Conservation (phyloP, 2,888 invertebrate species). For the Protophormia terraenovae region DNA sequence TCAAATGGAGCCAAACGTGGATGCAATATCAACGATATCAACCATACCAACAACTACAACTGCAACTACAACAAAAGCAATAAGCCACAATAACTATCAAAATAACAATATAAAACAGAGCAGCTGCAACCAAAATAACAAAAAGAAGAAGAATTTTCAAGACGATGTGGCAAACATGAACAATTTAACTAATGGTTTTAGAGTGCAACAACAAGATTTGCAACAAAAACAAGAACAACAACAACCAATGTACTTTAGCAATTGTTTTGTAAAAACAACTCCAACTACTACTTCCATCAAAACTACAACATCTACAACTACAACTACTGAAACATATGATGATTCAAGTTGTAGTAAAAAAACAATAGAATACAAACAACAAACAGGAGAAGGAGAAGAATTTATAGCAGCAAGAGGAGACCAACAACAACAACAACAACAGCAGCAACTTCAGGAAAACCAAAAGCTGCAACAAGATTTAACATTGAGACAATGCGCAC, state of each 20-base stretch:
- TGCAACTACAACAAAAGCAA: conserved; percentile 21
- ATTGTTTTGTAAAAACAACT: conserved; percentile 45
- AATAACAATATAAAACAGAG: conserved; percentile 41
- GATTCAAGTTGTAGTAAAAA: conserved; percentile 23
- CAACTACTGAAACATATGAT: conserved; percentile 27
- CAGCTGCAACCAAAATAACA: conserved; percentile 28
- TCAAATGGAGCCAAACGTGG: conserved; percentile 64
- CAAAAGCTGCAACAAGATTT: conserved; percentile 46
- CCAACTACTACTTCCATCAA: conserved; percentile 14
- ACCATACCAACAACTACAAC: conserved; percentile 4
- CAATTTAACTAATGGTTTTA: conserved; percentile 61
- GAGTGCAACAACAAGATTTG: conserved; percentile 30
- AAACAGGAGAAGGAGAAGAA: background rate
- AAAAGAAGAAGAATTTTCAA: conserved; percentile 35
- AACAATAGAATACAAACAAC: conserved; percentile 33
- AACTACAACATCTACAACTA: background rate
- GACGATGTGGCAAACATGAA: conserved; percentile 55
- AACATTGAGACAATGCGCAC: conserved; percentile 48
- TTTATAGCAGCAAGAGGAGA: too few relatives aligned
- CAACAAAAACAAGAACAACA: conserved; percentile 9
- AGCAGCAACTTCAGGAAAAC: conserved; percentile 32
- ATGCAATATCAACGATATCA: conserved; percentile 38
- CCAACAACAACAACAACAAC: conserved; percentile 24
- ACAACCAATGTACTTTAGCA: conserved; percentile 27
- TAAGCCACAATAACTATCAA: conserved; percentile 47